Base-by-base conservation (phyloP, 1,140 invertebrate species). In the Drosophila erecta region DNA sequence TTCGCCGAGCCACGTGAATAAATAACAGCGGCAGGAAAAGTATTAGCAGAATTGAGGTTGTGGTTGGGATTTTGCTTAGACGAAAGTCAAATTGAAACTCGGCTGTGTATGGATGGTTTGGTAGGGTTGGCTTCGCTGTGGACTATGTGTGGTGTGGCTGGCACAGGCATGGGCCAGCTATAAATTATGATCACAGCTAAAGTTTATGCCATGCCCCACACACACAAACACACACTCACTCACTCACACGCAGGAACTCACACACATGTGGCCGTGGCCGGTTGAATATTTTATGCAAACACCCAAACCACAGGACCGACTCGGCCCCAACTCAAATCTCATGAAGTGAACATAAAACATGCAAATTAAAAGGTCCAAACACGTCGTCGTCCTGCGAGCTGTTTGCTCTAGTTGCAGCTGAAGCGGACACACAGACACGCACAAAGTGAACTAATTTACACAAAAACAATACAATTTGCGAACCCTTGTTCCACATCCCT, bases 311-410 rank as follows among this genome's bases (percentile, higher is more conserved):
- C 83, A 89, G 51, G 71, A 77, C 84, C 79, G 67, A 74, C 62
- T 67, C 46, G 47, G n/a, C 47, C 70, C 72, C 71, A 51, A 75
- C 84, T 89, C 76, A 89, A 89, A 89, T 86, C 83, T 89, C 85
- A 84, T 84, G 80, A 89, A 89, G 84, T 84, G 84, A 89, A 74
- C 84, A 89, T 89, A 89, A 89, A 89, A 89, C 84, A 89, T 89
- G 84, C 79, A 89, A 89, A 89, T 89, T 89, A 89, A 89, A 89
- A 89, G 84, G 76, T 79, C 79, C 84, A 76, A 89, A 89, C 84
- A 89, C 79, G 72, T 87, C 74, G 83, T 72, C 83, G 62, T 60
- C 54, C 49, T 58, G 27, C 57, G 43, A 70, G 53, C 50, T 62
- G 49, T 51, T 33, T 35, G 41, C 40, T 41, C 41, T 72, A 76